Conservation (phyloP, 2,797 vertebrate genomes). For the Pangasius djambal region DNA sequence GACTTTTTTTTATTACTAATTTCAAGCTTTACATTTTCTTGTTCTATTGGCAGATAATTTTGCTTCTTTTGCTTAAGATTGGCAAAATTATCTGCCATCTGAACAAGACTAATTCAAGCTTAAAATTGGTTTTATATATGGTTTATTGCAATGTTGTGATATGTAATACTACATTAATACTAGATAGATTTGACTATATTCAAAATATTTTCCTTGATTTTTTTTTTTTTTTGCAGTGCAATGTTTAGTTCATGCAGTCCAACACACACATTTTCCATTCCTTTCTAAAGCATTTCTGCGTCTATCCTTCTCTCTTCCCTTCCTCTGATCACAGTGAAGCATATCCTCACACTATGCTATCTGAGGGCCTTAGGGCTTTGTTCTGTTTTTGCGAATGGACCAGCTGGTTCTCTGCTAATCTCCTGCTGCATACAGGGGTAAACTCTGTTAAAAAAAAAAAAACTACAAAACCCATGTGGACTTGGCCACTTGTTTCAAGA, state of each 20-base stretch:
- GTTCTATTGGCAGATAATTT: no score
- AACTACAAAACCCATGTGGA: slow-evolving; percentile 32
- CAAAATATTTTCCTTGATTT: neutral
- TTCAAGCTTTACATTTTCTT: neutral
- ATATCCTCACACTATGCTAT: slow-evolving; percentile 30
- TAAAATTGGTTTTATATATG: neutral
- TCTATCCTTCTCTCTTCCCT: neutral
- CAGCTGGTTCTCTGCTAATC: slow-evolving; percentile 71
- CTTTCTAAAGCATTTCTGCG: neutral
- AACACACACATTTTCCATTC: neutral
- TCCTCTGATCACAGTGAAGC: neutral
- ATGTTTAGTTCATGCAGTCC: neutral
- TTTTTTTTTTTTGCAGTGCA: neutral
- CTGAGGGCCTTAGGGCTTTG: slow-evolving; percentile 37
- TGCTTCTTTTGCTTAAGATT: neutral
- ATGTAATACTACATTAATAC: neutral
- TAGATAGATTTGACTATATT: neutral
- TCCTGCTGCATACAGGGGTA: slow-evolving; percentile 70
- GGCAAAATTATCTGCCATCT: neutral
- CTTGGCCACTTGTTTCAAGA: neutral
- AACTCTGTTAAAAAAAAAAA: slow-evolving; percentile 52
- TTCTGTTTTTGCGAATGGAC: slow-evolving; percentile 51
- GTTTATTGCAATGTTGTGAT: neutral
- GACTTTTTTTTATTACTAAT: neutral
- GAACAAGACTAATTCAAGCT: neutral